These are phyloP conservation scores for Macropus fuliginosus DNA, from an alignment of 2,797 vertebrate species.

Conservation along the genomic window DNA sequence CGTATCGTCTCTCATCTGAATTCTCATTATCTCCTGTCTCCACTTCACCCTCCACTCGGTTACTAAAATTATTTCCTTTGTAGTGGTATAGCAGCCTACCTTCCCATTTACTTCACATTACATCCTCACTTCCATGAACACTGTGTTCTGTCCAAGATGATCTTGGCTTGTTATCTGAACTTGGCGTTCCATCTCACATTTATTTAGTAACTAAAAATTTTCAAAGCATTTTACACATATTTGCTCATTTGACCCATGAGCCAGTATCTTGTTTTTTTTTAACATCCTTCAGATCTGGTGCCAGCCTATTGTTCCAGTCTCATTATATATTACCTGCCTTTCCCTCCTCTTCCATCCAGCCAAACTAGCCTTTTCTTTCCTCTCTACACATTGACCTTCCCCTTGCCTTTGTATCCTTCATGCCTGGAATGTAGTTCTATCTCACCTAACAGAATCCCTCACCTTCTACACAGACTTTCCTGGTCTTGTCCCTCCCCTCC, in stretches of 20 bases:
- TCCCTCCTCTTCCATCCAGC: too few relatives aligned
- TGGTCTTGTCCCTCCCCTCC: not conserved
- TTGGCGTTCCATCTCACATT: not conserved
- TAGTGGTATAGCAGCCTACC: not conserved
- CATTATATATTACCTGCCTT: too few relatives aligned
- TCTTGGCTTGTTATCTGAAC: not conserved
- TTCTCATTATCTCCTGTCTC: not conserved
- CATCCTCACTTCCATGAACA: not conserved
- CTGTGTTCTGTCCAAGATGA: not conserved
- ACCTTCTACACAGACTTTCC: not conserved
- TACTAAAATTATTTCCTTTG: not conserved
- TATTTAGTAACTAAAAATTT: not conserved
- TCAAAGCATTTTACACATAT: not conserved
- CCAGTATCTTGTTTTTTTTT: not conserved
- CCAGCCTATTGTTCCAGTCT: not conserved
- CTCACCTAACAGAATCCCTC: not conserved
- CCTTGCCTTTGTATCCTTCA: too few relatives aligned
- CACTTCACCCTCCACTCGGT: not conserved
- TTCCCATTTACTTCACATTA: not conserved
- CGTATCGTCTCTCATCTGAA: not conserved
- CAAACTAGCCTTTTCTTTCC: too few relatives aligned
- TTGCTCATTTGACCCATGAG: not conserved
- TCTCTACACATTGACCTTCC: too few relatives aligned
- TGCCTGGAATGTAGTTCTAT: not conserved
- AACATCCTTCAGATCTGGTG: not conserved